Base-by-base conservation (phyloP, 1,140 invertebrate genomes). In the Polyergus mexicanus region DNA sequence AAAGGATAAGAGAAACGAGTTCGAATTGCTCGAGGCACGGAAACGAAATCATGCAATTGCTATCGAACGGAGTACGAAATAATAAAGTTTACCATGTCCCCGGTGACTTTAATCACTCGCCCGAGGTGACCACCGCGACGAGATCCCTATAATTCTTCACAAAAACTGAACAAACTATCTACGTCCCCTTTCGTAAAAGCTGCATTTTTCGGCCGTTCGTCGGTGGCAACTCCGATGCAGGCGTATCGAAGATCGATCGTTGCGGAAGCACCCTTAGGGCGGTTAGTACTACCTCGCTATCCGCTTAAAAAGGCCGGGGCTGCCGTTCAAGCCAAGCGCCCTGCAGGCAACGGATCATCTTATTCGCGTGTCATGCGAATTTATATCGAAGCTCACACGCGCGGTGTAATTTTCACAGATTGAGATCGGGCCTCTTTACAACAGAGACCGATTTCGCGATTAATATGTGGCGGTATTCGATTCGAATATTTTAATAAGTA, bases 331-430 rank as follows among this genome's bases (percentile, higher is more conserved):
- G 35, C 71, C 32, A 51, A 19, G 35, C 71, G 13, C 56, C 88
- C 87, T 60, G 51, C 47, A 51, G 84, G 78, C 88, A 35, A 19
- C 58, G 35, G 51, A 28, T 62, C 58, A 86, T 88, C 81, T 86
- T 84, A 89, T 74, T 89, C 88, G 87, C 87, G 87, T 89, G 87
- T 89, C 87, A 68, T 84, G 65, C 84, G 77, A 86, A 74, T 89
- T 89, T 88, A 85, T 69, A 85, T 86, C 56, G 32, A 86, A 77
- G 84, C 87, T 89, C 84, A 56, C 87, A 54, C 88, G 54, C 66
- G 74, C 72, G 86, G 84, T 62, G 63, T 77, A 66, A 72, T 83
- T 89, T 86, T 44, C 60, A 22, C 71, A 60, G 71, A 89, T 86
- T 86, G 63, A 66, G 66, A 86, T 90, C 88, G 80, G 22, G 25